Evolutionary conservation across 2,888 invertebrate species (phyloP), one percentile per base, ranked within the genome.

Genomic region (Chouioia cunea): DNA sequence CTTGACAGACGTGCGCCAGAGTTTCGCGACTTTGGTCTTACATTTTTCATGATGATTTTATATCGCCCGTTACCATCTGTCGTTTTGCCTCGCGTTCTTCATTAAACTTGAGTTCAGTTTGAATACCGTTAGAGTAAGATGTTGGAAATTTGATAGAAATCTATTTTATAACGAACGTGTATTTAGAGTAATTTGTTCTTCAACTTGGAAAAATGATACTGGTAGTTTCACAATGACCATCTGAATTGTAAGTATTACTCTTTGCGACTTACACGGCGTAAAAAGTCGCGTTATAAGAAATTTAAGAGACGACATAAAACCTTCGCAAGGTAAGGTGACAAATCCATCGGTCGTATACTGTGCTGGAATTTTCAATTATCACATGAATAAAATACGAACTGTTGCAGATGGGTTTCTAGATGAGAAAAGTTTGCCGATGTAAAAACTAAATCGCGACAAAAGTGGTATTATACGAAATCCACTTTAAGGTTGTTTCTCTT

Each of bases 361-460:
- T 6, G 36, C 36, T 73, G 71, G 82, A 82, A 83, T 81, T 82
- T 82, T 82, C 82, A 82, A 82, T 83, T 83, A 83, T 79, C 75
- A 74, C 68, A 53, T 83, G 80, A 83, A 83, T 83, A 83, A 83
- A 79, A 80, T 78, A 83, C 79, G 72, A 74, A 65, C 53, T 63
- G 59, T 59, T 48, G 54, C 47, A 72, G 57, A 62, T 54, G 62
- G 69, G 65, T 62, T 63, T 64, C 56, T 64, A 43, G 58, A 66
- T 63, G 71, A 64, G 53, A 67, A 71, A 67, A 71, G 53, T 62
- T 64, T 16, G 48, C 36, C 12, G 36, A 36, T 36, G 6, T 36
- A 36, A 36, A 36, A 36, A 36, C 36, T 36, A 36, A 36, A 36
- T 36, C 36, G 6, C 36, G 36, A 12, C 10, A 10, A 6, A 36